phyloP scores from a whole-genome alignment of 2,113 vertebrate species.

The Atlantisia rogersi region DNA sequence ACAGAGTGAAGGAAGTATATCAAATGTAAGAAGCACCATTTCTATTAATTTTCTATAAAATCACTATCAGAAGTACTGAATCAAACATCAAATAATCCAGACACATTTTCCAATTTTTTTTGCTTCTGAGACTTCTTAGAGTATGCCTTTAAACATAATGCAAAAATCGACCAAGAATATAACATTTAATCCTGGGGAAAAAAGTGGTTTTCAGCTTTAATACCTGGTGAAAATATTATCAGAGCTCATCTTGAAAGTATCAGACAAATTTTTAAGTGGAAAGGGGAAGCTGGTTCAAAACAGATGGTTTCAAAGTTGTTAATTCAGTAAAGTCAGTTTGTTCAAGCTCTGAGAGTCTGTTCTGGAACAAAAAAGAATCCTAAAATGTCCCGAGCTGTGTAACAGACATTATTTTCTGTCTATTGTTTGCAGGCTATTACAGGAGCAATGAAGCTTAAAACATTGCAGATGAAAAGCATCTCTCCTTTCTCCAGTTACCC shows the following conservation, averaged over 20 bases:
- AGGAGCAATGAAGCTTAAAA: not conserved
- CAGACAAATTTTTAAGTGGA: not conserved
- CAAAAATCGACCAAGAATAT: not conserved
- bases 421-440: not conserved
- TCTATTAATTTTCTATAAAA: not conserved
- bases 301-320: not conserved
- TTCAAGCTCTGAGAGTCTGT: not conserved
- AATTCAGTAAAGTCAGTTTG: not conserved
- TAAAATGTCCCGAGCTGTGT: not conserved
- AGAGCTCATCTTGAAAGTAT: not conserved
- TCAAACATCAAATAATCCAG: not conserved
- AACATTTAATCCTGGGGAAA: not conserved
- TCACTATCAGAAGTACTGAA: not conserved
- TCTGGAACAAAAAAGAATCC: not conserved
- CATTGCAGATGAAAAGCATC: not conserved
- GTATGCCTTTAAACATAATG: not conserved
- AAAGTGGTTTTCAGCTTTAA: not conserved
- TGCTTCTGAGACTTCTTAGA: not conserved
- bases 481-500: not conserved
- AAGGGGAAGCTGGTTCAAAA: not conserved
- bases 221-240: not conserved
- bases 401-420: not conserved
- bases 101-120: fast-evolving
- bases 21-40: not conserved
- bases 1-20: not conserved